These are phyloP conservation scores for Notodonta dromedarius DNA, from an alignment of 2,888 invertebrate species.

Conservation along the genomic window DNA sequence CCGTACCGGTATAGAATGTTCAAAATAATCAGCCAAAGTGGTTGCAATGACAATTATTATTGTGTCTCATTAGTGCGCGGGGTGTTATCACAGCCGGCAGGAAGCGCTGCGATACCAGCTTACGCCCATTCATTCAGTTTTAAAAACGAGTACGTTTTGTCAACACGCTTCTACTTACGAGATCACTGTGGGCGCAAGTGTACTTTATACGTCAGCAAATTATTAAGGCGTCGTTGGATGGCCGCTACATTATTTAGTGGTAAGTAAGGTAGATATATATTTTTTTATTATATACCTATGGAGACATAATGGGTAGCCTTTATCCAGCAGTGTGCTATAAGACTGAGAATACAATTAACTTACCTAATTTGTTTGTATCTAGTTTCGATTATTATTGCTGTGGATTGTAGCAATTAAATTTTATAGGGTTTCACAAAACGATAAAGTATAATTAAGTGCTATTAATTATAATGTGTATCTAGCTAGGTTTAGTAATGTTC, in stretches of 20 bases:
- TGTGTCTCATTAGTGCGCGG: conserved; percentile 47
- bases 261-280: background rate
- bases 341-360: background rate
- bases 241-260: background rate
- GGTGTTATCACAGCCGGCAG: conserved; percentile 68
- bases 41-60: conserved; percentile 41
- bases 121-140: conserved; percentile 69
- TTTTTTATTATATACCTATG: background rate
- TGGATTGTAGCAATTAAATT: too few species aligned
- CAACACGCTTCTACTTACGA: conserved; percentile 51
- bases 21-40: conserved; percentile 43
- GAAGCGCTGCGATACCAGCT: conserved; percentile 60
- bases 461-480: too few species aligned
- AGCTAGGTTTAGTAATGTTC: too few species aligned
- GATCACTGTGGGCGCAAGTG: background rate
- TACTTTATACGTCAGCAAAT: background rate
- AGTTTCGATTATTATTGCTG: background rate
- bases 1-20: conserved; percentile 35
- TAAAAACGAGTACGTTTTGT: conserved; percentile 60
- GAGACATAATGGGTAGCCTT: too few species aligned
- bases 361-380: background rate
- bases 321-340: too few species aligned
- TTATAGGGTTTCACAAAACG: too few species aligned
- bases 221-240: background rate
- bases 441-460: too few species aligned